phyloP scores from a whole-genome alignment of 2,888 invertebrate genomes.

The Abscondita cerata region DNA sequence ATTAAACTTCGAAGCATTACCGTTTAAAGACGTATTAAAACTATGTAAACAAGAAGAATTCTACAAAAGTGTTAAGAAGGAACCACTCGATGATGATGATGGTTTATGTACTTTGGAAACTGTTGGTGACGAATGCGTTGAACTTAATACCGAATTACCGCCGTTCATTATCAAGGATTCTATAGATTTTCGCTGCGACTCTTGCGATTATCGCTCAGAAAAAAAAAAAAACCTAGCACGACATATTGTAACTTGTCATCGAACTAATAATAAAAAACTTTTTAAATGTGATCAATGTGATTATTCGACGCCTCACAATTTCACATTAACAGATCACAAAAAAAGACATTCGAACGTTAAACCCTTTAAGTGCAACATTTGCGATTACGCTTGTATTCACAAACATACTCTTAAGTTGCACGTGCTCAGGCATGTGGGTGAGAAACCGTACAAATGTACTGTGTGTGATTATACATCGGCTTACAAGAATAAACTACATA shows the following conservation, averaged over 20 bases:
- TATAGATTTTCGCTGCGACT: no score
- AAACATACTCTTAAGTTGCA: neutral
- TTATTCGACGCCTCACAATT: neutral
- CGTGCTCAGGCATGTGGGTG: neutral
- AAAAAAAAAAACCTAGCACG: no score
- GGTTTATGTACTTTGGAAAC: no score
- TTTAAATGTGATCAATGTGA: neutral
- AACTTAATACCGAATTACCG: no score
- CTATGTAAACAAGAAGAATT: no score
- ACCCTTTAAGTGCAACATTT: neutral
- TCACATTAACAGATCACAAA: constrained; percentile 1
- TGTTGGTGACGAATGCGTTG: no score
- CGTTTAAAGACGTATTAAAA: neutral
- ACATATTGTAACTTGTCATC: no score
- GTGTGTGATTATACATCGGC: constrained; percentile 1
- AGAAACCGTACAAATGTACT: constrained; percentile 4
- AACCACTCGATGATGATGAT: no score
- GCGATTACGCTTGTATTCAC: neutral
- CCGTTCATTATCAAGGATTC: no score
- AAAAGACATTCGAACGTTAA: neutral
- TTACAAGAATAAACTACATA: neutral
- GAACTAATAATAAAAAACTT: neutral
- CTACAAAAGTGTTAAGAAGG: no score
- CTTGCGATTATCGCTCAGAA: no score
- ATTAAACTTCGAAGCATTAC: neutral